A percentile compares a stretch with the other conserved stretches of the same genome.
Conservation (phyloP, 2,113 vertebrate genomes). For the Haliaeetus leucogaster region DNA sequence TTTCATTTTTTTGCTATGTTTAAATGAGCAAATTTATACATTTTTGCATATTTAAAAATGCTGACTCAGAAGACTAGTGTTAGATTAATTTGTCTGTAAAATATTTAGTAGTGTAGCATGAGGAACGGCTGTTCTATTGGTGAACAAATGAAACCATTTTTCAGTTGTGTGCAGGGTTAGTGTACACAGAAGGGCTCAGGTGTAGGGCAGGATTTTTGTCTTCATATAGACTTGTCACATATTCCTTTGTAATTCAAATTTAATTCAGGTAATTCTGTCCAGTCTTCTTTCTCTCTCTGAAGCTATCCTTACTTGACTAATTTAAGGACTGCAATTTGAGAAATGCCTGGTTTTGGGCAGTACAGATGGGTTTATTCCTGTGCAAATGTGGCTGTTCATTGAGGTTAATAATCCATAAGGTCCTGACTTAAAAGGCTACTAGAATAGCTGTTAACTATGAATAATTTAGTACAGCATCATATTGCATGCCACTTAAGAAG, state of each 20-base stretch:
- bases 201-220: neutral
- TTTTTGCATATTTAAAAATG: neutral
- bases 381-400: neutral
- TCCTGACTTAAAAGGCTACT: neutral
- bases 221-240: neutral
- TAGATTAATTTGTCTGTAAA: neutral
- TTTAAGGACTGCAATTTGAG: neutral
- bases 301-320: neutral
- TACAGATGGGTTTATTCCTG: neutral
- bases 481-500: constrained; percentile 4
- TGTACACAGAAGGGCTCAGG: neutral
- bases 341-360: neutral
- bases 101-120: neutral
- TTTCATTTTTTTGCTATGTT: neutral
- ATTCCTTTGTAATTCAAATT: neutral
- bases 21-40: neutral
- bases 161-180: neutral
- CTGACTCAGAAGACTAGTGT: neutral
- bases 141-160: neutral
- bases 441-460: constrained; percentile 50
- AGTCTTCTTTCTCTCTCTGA: neutral
- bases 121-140: neutral
- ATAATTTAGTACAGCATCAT: constrained; percentile 58
- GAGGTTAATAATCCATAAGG: constrained; percentile 28
- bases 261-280: neutral